These are phyloP conservation scores for Cardiocondyla obscurior DNA, from an alignment of 1,140 invertebrate genomes.

Conservation along the genomic window DNA sequence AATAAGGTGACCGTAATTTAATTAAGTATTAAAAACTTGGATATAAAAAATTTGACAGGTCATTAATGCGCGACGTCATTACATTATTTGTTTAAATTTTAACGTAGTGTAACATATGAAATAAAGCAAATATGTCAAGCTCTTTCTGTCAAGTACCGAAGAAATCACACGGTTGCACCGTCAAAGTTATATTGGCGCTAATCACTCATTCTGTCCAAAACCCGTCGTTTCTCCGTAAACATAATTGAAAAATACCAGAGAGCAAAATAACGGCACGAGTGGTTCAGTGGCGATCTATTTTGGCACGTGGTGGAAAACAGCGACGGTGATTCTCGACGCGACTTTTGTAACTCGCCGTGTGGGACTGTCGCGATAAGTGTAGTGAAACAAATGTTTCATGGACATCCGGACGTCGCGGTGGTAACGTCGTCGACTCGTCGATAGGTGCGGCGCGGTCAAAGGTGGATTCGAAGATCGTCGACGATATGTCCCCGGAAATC, in stretches of 20 bases:
- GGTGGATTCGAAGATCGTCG: constrained; percentile 58
- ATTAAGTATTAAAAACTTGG: no score
- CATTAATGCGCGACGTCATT: no score
- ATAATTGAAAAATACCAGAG: constrained; percentile 26
- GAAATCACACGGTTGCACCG: not conserved
- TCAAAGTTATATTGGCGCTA: constrained; percentile 4
- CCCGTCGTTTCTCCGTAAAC: not conserved
- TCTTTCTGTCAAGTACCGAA: not conserved
- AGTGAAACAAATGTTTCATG: constrained; percentile 74
- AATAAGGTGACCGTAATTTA: no score
- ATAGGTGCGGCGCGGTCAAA: constrained; percentile 60
- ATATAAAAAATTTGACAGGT: no score
- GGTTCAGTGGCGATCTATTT: constrained; percentile 13
- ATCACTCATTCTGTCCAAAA: constrained; percentile 32
- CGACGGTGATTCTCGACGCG: constrained; percentile 55
- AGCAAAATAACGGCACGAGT: constrained; percentile 36
- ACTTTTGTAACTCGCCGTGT: constrained; percentile 36
- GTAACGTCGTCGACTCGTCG: constrained; percentile 56
- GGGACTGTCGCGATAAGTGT: constrained; percentile 50
- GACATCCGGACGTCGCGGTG: constrained; percentile 55
- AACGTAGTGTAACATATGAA: no score
- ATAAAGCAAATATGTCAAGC: not conserved
- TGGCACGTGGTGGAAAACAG: constrained; percentile 46
- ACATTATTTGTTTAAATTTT: no score
- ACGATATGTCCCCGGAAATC: constrained; percentile 69